Base-by-base conservation (phyloP, 1,140 invertebrate genomes). In the Metopolophium dirhodum region DNA sequence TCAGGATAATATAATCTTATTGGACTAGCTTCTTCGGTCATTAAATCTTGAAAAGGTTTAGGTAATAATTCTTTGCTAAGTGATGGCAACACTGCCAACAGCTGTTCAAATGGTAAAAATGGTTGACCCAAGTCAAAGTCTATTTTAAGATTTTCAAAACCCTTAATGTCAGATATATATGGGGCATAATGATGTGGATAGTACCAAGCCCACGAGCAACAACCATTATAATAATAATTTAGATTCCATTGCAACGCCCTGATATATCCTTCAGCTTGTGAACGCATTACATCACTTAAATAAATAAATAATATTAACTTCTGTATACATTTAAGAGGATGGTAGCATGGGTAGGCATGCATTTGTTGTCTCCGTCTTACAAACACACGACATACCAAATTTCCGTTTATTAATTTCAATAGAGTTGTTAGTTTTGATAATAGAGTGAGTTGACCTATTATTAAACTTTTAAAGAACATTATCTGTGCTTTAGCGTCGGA, bases 131-230 rank as follows among this genome's bases (percentile, higher is more conserved):
- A 94, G 20, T 99, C 97, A 95, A 98, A 99, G 14, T 97, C 96
- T 37, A 98, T 95, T 94, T 97, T 96, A 37, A 97, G 95, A 94
- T 97, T 95, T 90, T 96, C 96, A 94, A 99, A 99, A 93, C 97
- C 96, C 94, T 96, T 97, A 49, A 99, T 96, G 95, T 99, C 99
- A 18, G 98, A 99, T 87, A 99, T 98, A 94, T 97, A 99, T 0
- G 99, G 99, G 0, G 99, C 98, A 95, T 99, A 99, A 95, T 99
- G 99, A 94, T 98, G 98, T 1, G 98, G 98, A 95, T 99, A 99
- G 95, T 96, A 99, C 99, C 99, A 99, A 41, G 98, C 98, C 99
- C 99, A 99, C 2, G 98, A 99, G 57, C 97, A 97, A 88, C 98
- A 98, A 47, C 99, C 99, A 94, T 99, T 97, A 95, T 99, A 99